Evolutionary conservation across 2,113 vertebrate genomes (phyloP).

Genomic region (Poeciliopsis prolifica): DNA sequence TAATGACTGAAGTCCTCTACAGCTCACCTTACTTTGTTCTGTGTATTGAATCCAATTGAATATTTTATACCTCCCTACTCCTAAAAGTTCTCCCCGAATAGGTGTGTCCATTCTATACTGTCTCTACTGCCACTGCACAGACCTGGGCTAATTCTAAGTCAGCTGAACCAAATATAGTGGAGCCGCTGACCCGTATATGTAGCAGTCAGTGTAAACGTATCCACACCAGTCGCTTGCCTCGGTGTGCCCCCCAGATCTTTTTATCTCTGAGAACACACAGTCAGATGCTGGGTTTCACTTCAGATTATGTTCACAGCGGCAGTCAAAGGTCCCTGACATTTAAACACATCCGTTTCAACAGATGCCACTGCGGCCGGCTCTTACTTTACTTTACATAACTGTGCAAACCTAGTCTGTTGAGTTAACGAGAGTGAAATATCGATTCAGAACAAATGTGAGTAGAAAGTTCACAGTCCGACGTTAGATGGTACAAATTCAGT

Average conservation of each 20-base stretch:
- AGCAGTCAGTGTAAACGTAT: constrained; percentile 29
- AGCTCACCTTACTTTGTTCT: not conserved
- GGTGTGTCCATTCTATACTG: too few species aligned
- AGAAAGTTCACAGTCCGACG: not conserved
- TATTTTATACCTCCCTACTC: not conserved
- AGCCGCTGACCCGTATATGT: not conserved
- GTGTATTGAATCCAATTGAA: not conserved
- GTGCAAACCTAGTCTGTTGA: too few species aligned
- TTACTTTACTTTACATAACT: not conserved
- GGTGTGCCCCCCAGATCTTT: not conserved
- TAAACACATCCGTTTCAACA: constrained; percentile 8
- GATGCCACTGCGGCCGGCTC: not conserved
- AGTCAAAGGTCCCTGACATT: not conserved
- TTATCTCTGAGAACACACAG: not conserved
- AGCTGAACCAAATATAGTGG: constrained; percentile 16
- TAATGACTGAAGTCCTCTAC: not conserved
- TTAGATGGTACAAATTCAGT: not conserved
- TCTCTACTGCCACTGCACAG: not conserved
- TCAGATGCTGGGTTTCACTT: constrained; percentile 8
- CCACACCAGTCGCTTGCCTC: not conserved
- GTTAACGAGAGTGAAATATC: too few species aligned
- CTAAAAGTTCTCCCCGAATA: too few species aligned
- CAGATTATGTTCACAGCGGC: constrained; percentile 5
- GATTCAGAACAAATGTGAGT: not conserved
- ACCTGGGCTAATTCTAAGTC: not conserved